Evolutionary conservation across 2,797 vertebrate genomes (phyloP), one percentile per base, ranked within the genome.

Genomic region (Galagoides demidoff): DNA sequence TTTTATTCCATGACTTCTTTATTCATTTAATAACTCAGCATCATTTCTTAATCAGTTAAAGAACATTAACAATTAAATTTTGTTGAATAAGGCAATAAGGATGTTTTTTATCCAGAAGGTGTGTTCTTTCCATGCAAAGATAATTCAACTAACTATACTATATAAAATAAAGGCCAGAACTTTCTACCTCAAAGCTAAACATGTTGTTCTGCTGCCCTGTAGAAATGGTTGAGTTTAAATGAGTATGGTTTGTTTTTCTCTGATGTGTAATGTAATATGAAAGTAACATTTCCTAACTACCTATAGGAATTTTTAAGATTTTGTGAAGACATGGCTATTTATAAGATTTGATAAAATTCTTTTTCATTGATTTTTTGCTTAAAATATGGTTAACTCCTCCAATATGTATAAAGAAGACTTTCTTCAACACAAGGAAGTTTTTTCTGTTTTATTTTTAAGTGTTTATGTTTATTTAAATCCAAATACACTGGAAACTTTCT

Each of bases 361-460:
- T 77, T 84, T 96, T 89, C 31, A 90, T 8, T 83, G 37, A 95
- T 37, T 93, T 89, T 89, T 95, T 92, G 11, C 16, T 68, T 82
- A 43, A 86, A 94, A 78, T 34, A 85, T 22, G 27, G 10, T 73
- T 16, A 86, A 90, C 2, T 9, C 43, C 68, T 94, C n/a, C 39
- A 77, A 68, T 55, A 22, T 70, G 11, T 59, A 89, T 1, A 61
- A 4, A 88, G 22, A 87, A 31, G 37, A 94, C 14, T 73, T 85
- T 83, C 39, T 73, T 95, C 29, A 85, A 88, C 9, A 85, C 16
- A 85, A 39, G 12, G 63, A 95, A 91, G 4, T 25, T 10, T 77
- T 82, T 68, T 57, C 3, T 70, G 17, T 92, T 85, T 45, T 45
- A 59, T 57, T 82, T 64, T 59, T 71, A 73, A 79, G 23, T 86